Conservation (phyloP, 2,797 vertebrate genomes). For the Apogon hyalosoma region DNA sequence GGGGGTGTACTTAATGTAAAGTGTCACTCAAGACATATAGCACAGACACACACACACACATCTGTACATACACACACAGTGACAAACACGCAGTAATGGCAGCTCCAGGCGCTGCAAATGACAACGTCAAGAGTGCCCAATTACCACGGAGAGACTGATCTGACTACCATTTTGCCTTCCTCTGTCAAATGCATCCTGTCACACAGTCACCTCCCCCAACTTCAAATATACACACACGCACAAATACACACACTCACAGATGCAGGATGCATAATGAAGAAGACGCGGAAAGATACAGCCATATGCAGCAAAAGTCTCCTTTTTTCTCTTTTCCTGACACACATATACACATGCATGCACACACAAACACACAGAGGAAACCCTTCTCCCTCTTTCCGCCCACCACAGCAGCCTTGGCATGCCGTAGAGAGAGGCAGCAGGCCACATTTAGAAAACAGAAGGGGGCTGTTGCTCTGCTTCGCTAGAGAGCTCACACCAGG, state of each 20-base stretch:
- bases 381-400: slow-evolving; percentile 48
- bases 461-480: slow-evolving; percentile 65
- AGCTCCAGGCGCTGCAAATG: slow-evolving; percentile 64
- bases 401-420: slow-evolving; percentile 56
- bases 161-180: slow-evolving; percentile 64
- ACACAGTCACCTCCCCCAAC: slow-evolving; percentile 40
- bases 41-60: slow-evolving; percentile 4
- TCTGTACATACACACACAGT: slow-evolving; percentile 21
- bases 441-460: slow-evolving; percentile 70
- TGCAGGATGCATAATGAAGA: slow-evolving; percentile 50
- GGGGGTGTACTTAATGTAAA: slow-evolving; percentile 27
- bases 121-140: slow-evolving; percentile 75
- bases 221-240: slow-evolving; percentile 18
- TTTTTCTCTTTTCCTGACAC: slow-evolving; percentile 32
- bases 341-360: slow-evolving; percentile 27
- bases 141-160: slow-evolving; percentile 76
- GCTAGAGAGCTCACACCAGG: slow-evolving; percentile 56
- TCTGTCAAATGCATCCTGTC: slow-evolving; percentile 62
- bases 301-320: slow-evolving; percentile 35
- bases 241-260: slow-evolving; percentile 30
- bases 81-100: slow-evolving; percentile 57
- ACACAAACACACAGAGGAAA: slow-evolving; percentile 53
- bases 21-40: slow-evolving; percentile 27
- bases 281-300: slow-evolving; percentile 36
- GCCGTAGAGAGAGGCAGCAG: slow-evolving; percentile 57